These are phyloP conservation scores for Nebria ingens DNA, from an alignment of 1,140 invertebrate genomes.

Conservation along the genomic window DNA sequence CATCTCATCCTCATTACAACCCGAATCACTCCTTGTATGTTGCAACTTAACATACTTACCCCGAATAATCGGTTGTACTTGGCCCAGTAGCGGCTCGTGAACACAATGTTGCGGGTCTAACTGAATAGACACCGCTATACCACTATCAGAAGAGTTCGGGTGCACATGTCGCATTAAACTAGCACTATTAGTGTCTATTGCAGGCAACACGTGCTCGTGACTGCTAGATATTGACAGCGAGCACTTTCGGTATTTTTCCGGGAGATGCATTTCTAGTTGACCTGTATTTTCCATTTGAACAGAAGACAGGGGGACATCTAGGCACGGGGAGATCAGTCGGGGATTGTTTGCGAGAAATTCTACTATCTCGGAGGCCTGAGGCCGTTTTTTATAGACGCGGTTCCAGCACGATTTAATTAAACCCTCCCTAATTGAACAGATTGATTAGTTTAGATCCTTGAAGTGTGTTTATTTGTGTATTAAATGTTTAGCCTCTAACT, in stretches of 20 bases:
- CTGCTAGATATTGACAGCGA: constrained; percentile 26
- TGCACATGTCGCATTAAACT: constrained; percentile 9
- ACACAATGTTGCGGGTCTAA: constrained; percentile 28
- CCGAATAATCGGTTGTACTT: too few species aligned
- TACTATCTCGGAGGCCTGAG: constrained; percentile 64
- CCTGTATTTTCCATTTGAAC: constrained; percentile 54
- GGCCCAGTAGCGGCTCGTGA: constrained; percentile 26
- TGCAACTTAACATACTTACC: constrained; percentile 22
- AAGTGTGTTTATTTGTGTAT: too few species aligned
- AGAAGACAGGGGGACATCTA: constrained; percentile 64
- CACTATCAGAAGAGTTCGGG: constrained; percentile 14
- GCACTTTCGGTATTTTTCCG: constrained; percentile 34
- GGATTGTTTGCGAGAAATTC: constrained; percentile 68
- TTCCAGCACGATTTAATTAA: constrained; percentile 72
- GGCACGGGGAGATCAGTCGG: constrained; percentile 63
- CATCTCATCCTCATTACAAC: constrained; percentile 1
- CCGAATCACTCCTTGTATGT: constrained; percentile 14
- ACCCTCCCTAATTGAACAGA: constrained; percentile 44
- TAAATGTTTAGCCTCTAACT: constrained; percentile 13
- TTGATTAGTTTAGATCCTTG: neutral
- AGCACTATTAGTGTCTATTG: neutral
- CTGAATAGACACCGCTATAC: constrained; percentile 22
- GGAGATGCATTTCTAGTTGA: constrained; percentile 42
- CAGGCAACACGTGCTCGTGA: neutral
- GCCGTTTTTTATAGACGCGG: constrained; percentile 54